These are phyloP conservation scores for Andricus curvator DNA, from an alignment of 2,888 invertebrate genomes.

Conservation along the genomic window DNA sequence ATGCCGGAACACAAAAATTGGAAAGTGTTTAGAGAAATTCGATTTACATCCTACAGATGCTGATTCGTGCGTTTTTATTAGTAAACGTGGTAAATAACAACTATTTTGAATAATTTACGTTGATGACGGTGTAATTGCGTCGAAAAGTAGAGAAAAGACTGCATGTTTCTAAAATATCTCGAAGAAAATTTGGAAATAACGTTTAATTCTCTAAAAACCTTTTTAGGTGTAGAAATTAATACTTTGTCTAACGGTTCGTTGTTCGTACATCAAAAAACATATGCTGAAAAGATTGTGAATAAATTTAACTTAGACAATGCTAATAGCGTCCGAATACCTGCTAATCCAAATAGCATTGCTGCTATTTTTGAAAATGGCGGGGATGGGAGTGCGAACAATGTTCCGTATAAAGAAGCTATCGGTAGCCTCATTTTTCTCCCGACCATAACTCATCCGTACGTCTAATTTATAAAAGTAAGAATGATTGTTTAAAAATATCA, in stretches of 20 bases:
- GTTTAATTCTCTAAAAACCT: constrained; percentile 20
- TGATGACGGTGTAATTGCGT: no score
- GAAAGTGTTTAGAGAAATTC: no score
- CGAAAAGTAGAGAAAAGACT: no score
- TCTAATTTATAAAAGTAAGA: no score
- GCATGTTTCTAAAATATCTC: background rate
- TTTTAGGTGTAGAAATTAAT: constrained; percentile 48
- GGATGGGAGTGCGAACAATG: constrained; percentile 21
- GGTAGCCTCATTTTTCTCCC: constrained; percentile 43
- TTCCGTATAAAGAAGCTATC: constrained; percentile 44
- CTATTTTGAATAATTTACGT: no score
- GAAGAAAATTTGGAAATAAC: constrained; percentile 44
- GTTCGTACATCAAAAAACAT: constrained; percentile 47
- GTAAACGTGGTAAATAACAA: no score
- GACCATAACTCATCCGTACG: constrained; percentile 31
- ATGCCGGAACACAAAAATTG: no score
- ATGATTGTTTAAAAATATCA: no score
- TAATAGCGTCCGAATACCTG: constrained; percentile 42
- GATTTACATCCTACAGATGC: no score
- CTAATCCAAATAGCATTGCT: constrained; percentile 42
- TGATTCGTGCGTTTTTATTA: no score
- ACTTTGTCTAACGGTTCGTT: constrained; percentile 40
- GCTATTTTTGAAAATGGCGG: constrained; percentile 40
- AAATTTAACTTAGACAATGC: constrained; percentile 44
- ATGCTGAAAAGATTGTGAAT: constrained; percentile 43